Conservation (phyloP, 2,113 vertebrate genomes). For the Dinomys branickii region DNA sequence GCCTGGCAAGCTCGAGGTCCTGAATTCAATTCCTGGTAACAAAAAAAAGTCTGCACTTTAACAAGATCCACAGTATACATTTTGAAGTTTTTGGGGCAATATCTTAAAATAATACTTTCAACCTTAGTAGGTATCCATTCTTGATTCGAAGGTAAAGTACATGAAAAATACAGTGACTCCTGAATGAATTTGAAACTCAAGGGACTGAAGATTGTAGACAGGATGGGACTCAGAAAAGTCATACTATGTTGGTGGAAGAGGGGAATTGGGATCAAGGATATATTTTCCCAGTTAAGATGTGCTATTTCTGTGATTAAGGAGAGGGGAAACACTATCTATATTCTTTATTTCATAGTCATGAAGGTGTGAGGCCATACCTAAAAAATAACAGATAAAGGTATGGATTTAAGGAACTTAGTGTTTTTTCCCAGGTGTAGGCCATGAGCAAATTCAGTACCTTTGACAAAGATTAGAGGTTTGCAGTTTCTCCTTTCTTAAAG, state of each 20-base stretch:
- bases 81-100: slow-evolving; percentile 34
- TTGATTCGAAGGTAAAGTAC: slow-evolving; percentile 26
- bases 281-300: slow-evolving; percentile 25
- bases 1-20: too few species aligned
- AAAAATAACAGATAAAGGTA: slow-evolving; percentile 32
- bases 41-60: slow-evolving; percentile 24
- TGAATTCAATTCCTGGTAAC: too few species aligned
- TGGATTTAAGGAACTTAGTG: slow-evolving; percentile 7
- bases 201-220: not conserved
- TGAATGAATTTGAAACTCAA: slow-evolving; percentile 28
- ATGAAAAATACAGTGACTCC: not conserved
- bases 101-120: slow-evolving; percentile 57
- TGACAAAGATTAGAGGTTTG: slow-evolving; percentile 42
- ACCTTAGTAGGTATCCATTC: not conserved
- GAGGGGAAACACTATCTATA: not conserved
- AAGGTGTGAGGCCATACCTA: not conserved
- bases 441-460: slow-evolving; percentile 7
- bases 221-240: slow-evolving; percentile 29
- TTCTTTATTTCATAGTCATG: not conserved
- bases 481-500: slow-evolving; percentile 1
- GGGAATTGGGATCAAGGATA: not conserved
- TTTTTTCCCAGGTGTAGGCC: not conserved
- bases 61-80: not conserved
- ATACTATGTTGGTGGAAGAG: not conserved
- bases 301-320: slow-evolving; percentile 31